These are phyloP conservation scores for Manis pentadactyla DNA, from an alignment of 2,797 vertebrate species.

Conservation along the genomic window DNA sequence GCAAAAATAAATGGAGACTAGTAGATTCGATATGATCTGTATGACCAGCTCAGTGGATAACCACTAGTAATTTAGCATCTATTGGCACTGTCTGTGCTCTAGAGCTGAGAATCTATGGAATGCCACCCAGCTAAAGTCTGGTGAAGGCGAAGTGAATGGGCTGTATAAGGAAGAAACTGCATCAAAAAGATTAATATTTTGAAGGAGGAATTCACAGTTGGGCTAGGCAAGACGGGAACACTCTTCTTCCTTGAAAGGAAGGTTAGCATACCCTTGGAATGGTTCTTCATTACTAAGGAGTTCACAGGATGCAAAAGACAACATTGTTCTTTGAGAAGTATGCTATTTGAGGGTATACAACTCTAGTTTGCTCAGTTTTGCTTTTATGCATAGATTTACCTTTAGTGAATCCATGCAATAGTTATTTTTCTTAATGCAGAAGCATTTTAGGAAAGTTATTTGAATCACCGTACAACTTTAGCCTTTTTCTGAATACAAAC, in stretches of 20 bases:
- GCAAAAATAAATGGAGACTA: constrained; percentile 34
- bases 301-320: background rate
- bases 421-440: constrained; percentile 18
- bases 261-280: constrained; percentile 30
- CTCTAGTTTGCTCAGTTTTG: background rate
- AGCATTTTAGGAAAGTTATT: constrained; percentile 38
- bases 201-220: constrained; percentile 59
- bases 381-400: background rate
- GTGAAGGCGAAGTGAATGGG: constrained; percentile 53
- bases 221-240: constrained; percentile 62
- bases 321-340: constrained; percentile 19
- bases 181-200: constrained; percentile 53
- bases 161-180: constrained; percentile 23
- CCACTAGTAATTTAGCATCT: background rate
- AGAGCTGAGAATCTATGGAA: background rate
- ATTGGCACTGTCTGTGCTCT: background rate
- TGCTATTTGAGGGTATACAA: background rate
- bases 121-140: constrained; percentile 1
- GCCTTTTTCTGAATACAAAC: background rate
- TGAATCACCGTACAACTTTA: background rate
- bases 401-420: constrained; percentile 29
- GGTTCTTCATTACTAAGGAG: background rate
- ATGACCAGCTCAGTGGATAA: background rate
- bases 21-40: background rate
- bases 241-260: constrained; percentile 46